phyloP scores from a whole-genome alignment of 2,113 vertebrate genomes.

The Anolis sagrei region DNA sequence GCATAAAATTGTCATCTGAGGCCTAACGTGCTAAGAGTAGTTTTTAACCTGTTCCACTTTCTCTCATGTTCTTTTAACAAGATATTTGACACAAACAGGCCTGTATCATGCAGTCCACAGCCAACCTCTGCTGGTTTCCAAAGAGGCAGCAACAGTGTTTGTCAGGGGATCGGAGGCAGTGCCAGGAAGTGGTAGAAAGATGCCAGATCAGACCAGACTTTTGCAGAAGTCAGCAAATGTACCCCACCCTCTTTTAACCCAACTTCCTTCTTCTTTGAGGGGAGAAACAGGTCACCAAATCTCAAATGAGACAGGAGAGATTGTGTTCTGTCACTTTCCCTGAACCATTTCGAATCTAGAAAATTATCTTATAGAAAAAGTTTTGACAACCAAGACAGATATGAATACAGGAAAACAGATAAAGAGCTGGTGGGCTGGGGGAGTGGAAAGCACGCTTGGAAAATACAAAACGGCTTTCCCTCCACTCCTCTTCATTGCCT shows the following conservation, averaged over 20 bases:
- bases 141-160: background rate
- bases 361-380: background rate
- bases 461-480: background rate
- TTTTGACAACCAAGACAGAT: background rate
- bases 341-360: background rate
- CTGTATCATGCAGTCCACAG: background rate
- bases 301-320: background rate
- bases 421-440: background rate
- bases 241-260: background rate
- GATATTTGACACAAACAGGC: background rate
- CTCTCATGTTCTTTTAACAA: background rate
- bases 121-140: background rate
- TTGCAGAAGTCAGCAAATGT: slow-evolving; percentile 12
- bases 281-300: background rate
- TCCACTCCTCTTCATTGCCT: background rate
- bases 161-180: slow-evolving; percentile 6
- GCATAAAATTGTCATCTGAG: background rate
- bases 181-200: background rate
- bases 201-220: slow-evolving; percentile 7
- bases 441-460: background rate
- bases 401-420: background rate
- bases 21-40: background rate
- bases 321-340: background rate
- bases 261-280: background rate
- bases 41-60: background rate